Conservation (phyloP, 2,113 vertebrate genomes). For the Vidua chalybeata region DNA sequence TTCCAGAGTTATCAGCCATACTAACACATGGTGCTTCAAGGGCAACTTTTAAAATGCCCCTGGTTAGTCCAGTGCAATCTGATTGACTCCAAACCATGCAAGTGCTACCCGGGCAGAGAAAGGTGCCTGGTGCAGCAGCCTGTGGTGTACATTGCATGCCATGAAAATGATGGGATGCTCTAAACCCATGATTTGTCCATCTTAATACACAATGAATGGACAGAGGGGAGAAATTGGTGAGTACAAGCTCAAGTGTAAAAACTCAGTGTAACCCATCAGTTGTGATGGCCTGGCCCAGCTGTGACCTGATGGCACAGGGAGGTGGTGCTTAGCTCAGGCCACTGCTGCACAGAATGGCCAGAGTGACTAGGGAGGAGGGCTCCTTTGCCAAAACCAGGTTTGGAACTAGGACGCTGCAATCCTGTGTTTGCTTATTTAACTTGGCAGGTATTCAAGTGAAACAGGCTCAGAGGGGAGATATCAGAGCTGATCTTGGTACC, state of each 20-base stretch:
- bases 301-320: neutral
- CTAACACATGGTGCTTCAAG: neutral
- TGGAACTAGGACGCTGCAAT: neutral
- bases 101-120: neutral
- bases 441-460: constrained; percentile 43
- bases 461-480: neutral
- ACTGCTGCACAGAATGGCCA: neutral
- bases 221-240: neutral
- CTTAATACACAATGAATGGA: no score
- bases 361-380: neutral
- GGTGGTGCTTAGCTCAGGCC: rapidly evolving
- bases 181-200: neutral
- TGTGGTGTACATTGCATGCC: rapidly evolving
- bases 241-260: neutral
- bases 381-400: neutral
- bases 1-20: neutral
- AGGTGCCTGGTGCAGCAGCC: neutral
- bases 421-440: constrained; percentile 32
- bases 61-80: neutral
- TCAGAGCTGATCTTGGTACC: neutral
- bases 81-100: neutral
- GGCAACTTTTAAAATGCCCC: neutral
- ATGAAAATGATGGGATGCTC: neutral
- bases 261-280: rapidly evolving
- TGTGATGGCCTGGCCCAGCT: neutral